Percentiles rank a stretch among this genome's conserved stretches.
Evolutionary conservation across 2,113 vertebrate species (phyloP).

Genomic region (Mellivora capensis): DNA sequence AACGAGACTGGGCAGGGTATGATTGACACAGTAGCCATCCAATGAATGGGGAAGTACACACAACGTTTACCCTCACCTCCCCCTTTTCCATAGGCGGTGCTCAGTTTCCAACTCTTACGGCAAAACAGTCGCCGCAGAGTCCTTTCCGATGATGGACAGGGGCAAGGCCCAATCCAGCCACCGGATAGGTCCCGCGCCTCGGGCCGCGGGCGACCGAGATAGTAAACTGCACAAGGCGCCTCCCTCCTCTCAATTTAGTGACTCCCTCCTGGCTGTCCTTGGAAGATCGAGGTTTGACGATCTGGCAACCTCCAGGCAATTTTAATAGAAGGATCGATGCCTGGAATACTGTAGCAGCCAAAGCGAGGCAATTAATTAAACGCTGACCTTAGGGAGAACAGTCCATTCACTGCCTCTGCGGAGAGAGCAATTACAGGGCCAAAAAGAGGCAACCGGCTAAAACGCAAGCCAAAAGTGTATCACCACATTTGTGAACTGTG

Average conservation of each 20-base stretch:
- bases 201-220: neutral
- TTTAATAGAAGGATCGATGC: constrained; percentile 58
- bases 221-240: constrained; percentile 54
- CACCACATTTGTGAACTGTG: neutral
- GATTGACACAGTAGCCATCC: neutral
- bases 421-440: neutral
- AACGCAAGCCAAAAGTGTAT: constrained; percentile 24
- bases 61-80: neutral
- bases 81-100: constrained; percentile 32
- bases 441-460: neutral
- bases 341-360: constrained; percentile 45
- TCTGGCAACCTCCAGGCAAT: constrained; percentile 33
- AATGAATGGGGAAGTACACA: constrained; percentile 45
- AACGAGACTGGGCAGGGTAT: neutral
- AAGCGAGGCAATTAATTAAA: constrained; percentile 40
- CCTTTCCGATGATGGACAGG: constrained; percentile 23
- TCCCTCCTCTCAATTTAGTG: neutral
- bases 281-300: neutral
- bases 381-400: constrained; percentile 38
- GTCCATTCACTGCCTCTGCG: constrained; percentile 35
- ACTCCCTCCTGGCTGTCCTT: neutral
- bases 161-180: constrained; percentile 32
- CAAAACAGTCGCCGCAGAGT: neutral
- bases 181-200: neutral
- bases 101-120: neutral